phyloP scores from a whole-genome alignment of 2,113 vertebrate genomes.

The Nematolebias whitei region DNA sequence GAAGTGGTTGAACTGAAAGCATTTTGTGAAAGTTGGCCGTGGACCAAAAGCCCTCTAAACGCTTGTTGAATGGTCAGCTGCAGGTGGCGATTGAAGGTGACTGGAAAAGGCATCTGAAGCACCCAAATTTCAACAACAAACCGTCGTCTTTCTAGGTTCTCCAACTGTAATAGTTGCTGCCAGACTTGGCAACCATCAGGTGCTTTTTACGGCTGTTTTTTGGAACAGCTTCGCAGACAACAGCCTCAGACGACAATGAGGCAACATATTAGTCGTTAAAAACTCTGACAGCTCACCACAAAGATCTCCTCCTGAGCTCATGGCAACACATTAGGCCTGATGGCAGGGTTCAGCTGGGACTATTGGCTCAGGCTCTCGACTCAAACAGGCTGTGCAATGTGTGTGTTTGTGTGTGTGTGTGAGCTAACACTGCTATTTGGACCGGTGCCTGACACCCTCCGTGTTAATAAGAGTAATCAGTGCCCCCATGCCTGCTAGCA shows the following conservation, averaged over 20 bases:
- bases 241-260: constrained; percentile 54
- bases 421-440: constrained; percentile 95
- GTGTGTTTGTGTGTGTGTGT: constrained; percentile 66
- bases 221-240: constrained; percentile 23
- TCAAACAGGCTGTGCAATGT: constrained; percentile 60
- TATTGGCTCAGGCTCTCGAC: constrained; percentile 83
- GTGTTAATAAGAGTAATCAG: constrained; percentile 99
- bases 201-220: constrained; percentile 24
- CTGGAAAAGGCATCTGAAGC: constrained; percentile 3
- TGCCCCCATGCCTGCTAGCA: constrained; percentile 93
- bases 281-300: constrained; percentile 89
- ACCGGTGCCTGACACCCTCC: constrained; percentile 89
- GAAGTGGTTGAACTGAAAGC: constrained; percentile 36
- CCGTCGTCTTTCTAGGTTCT: constrained; percentile 23
- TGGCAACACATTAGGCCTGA: constrained; percentile 84
- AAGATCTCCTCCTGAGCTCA: constrained; percentile 93
- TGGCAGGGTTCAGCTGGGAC: constrained; percentile 90
- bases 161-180: constrained; percentile 26
- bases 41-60: constrained; percentile 48
- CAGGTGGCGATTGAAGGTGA: constrained; percentile 30
- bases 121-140: constrained; percentile 5
- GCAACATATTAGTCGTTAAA: constrained; percentile 83
- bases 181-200: constrained; percentile 37
- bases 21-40: constrained; percentile 36
- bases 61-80: constrained; percentile 51